phyloP scores from a whole-genome alignment of 2,113 vertebrate genomes.

The Peromyscus californicus region DNA sequence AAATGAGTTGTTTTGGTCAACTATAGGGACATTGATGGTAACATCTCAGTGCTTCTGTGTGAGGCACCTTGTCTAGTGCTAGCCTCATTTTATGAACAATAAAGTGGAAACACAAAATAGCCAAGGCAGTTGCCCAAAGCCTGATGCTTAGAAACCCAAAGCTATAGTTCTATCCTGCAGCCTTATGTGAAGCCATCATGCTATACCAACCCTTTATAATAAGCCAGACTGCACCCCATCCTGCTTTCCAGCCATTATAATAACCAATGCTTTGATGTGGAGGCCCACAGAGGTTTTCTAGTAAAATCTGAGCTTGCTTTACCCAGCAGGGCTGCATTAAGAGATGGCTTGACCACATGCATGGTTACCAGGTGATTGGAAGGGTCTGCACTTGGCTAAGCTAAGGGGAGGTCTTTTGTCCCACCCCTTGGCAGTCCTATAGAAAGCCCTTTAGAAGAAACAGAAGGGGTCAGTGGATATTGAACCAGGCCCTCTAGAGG shows the following conservation, averaged over 20 bases:
- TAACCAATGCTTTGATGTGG: background rate
- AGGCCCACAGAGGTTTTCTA: no score
- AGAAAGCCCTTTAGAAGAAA: no score
- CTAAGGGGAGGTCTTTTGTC: no score
- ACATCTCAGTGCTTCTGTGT: background rate
- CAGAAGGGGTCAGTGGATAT: no score
- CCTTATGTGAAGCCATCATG: background rate
- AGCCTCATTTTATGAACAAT: background rate
- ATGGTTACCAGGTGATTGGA: no score
- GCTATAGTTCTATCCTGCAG: background rate
- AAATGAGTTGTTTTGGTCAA: background rate
- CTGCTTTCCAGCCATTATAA: background rate
- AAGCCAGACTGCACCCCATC: no score
- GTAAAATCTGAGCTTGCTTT: no score
- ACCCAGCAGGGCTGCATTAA: no score
- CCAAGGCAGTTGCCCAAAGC: background rate
- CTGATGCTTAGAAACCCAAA: background rate
- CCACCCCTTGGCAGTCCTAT: no score
- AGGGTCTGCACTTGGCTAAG: no score
- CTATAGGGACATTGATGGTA: background rate
- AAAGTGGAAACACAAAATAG: background rate
- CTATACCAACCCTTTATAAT: background rate
- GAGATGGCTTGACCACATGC: no score
- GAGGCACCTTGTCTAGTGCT: background rate
- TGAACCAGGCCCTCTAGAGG: no score